Evolutionary conservation across 2,113 vertebrate genomes (phyloP), one percentile per base, ranked within the genome.

Genomic region (Nansenia antarctica): DNA sequence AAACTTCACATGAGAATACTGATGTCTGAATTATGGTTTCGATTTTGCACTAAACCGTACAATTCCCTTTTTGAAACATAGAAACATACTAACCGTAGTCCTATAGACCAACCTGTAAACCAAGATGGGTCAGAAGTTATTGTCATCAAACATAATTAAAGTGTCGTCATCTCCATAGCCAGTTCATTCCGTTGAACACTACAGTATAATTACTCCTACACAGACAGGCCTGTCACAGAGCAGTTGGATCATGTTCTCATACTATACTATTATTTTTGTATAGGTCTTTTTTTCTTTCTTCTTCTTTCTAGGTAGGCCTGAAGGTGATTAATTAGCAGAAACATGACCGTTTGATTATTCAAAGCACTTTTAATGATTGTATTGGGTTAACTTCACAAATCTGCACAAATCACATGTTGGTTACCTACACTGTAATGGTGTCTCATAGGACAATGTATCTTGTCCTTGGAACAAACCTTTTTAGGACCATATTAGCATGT

Each of bases 401-500:
- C 9, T 8, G 20, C 20, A 20, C 2, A 49, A 22, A 49, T 20
- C 45, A 49, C 18, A 49, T 49, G 8, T 49, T 49, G 6, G n/a
- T 49, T 20, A 49, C 20, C n/a, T n/a, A 49, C 15, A 49, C 45
- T 14, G n/a, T 49, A 49, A 49, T 49, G 45, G 45, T 37, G 35
- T 37, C 11, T 37, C 11, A 5, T 6, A 37, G 11, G 11, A 5
- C 5, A 37, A 37, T 37, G 35, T 37, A 37, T 11, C 11, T 5
- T 37, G 35, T 6, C 35, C 35, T 37, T 1, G 18, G 14, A 42
- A 18, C 47, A 73, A 74, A 58, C 65, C 69, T 59, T 59, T 45
- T 53, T 62, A 9, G 65, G 78, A 76, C 35, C 1, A 73, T 45
- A 29, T 59, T 42, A 42, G 14, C 18, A 65, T 72, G 22, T 71